Conservation (phyloP, 2,797 vertebrate genomes). For the Ateles fusciceps region DNA sequence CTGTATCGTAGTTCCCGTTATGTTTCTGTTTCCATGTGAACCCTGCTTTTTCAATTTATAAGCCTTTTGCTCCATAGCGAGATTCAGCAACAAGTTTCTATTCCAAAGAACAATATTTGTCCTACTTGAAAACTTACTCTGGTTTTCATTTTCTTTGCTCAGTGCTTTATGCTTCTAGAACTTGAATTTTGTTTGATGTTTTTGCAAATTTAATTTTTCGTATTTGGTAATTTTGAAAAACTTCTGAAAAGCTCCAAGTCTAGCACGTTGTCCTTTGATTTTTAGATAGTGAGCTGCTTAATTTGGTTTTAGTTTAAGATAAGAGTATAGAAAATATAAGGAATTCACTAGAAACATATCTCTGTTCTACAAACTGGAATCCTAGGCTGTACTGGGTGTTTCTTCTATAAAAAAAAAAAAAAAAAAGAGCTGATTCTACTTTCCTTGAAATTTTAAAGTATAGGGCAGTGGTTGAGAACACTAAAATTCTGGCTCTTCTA, state of each 20-base stretch:
- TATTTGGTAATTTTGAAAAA: neutral
- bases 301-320: neutral
- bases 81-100: slow-evolving; percentile 33
- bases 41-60: slow-evolving; percentile 49
- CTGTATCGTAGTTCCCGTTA: neutral
- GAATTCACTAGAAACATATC: neutral
- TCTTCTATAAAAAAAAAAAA: neutral
- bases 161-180: neutral
- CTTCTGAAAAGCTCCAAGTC: neutral
- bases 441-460: neutral
- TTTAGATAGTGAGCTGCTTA: neutral
- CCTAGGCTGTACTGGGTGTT: neutral
- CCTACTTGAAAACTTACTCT: neutral
- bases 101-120: slow-evolving; percentile 67
- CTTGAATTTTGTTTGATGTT: neutral
- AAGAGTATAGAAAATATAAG: neutral
- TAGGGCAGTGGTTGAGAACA: neutral
- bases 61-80: slow-evolving; percentile 20
- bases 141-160: slow-evolving; percentile 27
- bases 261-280: neutral
- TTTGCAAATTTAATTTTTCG: neutral
- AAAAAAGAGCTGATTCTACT: neutral
- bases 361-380: neutral
- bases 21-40: slow-evolving; percentile 66
- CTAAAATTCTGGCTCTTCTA: neutral